A percentile compares a stretch with the other conserved stretches of the same genome.
Conservation (phyloP, 2,113 vertebrate species). For the Genyomyrus donnyi region DNA sequence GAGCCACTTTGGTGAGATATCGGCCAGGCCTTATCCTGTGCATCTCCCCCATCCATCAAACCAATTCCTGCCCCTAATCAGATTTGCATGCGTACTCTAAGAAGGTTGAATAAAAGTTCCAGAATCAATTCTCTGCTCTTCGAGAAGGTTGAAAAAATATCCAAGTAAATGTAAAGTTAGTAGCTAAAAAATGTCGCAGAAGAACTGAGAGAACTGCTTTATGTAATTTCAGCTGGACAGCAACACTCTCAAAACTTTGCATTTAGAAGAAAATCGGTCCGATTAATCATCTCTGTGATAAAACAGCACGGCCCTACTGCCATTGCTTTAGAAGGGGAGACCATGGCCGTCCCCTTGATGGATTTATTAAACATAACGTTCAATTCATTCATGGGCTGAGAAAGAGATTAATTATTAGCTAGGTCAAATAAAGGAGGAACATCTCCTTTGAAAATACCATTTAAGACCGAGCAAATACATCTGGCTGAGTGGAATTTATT, state of each 20-base stretch:
- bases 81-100: neutral
- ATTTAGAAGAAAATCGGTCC: neutral
- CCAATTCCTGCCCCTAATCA: neutral
- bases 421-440: neutral
- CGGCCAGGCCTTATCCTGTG: neutral
- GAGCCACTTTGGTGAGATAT: neutral
- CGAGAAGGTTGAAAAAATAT: neutral
- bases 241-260: neutral
- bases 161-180: neutral
- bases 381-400: neutral
- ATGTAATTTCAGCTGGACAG: neutral
- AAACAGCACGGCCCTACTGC: neutral
- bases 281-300: neutral
- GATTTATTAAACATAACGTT: conserved; percentile 10
- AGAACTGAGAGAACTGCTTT: neutral
- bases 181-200: neutral
- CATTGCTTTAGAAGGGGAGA: neutral
- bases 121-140: neutral
- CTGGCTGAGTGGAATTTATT: neutral
- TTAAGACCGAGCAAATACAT: neutral
- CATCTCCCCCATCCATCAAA: neutral
- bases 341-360: neutral
- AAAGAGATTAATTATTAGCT: conserved; percentile 1
- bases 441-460: neutral
- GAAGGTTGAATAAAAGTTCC: neutral